phyloP scores from a whole-genome alignment of 1,140 invertebrate species.

The Anthonomus grandis region DNA sequence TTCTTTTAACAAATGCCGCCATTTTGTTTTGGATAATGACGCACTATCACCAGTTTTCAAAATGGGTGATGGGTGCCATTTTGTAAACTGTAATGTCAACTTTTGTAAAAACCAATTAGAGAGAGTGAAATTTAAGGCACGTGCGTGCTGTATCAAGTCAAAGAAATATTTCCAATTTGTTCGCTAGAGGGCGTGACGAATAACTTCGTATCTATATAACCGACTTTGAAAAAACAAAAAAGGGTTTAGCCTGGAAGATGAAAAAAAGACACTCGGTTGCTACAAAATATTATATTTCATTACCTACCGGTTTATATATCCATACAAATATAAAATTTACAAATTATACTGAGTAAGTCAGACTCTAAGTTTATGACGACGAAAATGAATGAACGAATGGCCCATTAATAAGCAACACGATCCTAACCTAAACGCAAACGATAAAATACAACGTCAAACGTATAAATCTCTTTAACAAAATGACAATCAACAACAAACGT shows the following conservation, averaged over 20 bases:
- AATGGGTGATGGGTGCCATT: too few species aligned
- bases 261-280: constrained; percentile 15
- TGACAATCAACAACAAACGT: constrained; percentile 1
- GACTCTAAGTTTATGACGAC: constrained; percentile 31
- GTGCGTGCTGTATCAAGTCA: too few species aligned
- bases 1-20: too few species aligned
- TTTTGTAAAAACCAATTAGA: too few species aligned
- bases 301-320: constrained; percentile 28
- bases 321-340: constrained; percentile 40
- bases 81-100: too few species aligned
- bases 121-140: too few species aligned
- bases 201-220: too few species aligned
- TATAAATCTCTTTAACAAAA: neutral
- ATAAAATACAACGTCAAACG: neutral
- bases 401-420: neutral
- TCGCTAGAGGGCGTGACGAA: too few species aligned
- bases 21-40: too few species aligned
- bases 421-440: neutral
- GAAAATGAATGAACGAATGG: constrained; percentile 9
- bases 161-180: too few species aligned
- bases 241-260: neutral
- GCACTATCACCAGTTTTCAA: too few species aligned
- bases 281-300: constrained; percentile 35
- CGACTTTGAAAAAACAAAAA: too few species aligned
- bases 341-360: constrained; percentile 34